These are phyloP conservation scores for Odocoileus virginianus DNA, from an alignment of 2,113 vertebrate genomes.

Conservation along the genomic window DNA sequence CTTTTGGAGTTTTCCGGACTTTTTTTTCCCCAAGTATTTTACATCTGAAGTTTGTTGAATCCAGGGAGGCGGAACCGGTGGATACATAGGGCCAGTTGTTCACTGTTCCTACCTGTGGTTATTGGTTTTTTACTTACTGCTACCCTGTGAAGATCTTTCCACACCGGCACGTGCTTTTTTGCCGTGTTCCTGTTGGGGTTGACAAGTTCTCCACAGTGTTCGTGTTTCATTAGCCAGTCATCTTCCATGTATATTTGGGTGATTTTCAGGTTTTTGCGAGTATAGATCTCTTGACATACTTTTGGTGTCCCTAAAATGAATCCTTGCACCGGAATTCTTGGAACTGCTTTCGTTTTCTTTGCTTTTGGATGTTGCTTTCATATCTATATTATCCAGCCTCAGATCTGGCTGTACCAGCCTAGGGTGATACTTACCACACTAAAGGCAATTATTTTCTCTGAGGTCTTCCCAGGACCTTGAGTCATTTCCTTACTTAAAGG, in stretches of 20 bases:
- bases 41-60: not conserved
- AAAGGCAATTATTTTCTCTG: not conserved
- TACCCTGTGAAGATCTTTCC: not conserved
- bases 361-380: not conserved
- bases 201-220: fast-evolving
- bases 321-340: not conserved
- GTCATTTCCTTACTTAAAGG: not conserved
- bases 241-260: not conserved
- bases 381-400: not conserved
- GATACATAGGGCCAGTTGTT: fast-evolving
- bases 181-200: not conserved
- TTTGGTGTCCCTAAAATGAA: not conserved
- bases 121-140: not conserved
- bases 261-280: not conserved
- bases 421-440: not conserved
- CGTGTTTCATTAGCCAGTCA: not conserved
- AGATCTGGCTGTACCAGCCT: not conserved
- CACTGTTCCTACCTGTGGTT: not conserved
- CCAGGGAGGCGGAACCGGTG: not conserved
- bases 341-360: not conserved
- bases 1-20: not conserved
- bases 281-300: not conserved
- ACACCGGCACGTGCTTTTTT: not conserved
- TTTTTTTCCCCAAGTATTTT: not conserved
- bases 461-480: not conserved